Conservation (phyloP, 1,140 invertebrate genomes). For the Meloidogyne chitwoodi region DNA sequence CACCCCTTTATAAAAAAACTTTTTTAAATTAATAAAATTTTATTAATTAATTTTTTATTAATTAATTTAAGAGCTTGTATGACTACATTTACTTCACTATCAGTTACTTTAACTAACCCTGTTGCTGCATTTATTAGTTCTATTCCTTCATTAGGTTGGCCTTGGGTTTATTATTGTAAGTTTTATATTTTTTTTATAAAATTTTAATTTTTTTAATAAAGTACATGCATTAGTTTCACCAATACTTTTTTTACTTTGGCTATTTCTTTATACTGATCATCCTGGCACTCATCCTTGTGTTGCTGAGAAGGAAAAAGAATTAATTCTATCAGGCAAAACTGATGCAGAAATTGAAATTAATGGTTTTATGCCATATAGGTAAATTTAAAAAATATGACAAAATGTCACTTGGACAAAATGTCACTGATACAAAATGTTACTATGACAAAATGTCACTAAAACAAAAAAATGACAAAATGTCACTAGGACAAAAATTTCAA, state of each 20-base stretch:
- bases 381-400: background rate
- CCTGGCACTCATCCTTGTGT: slow-evolving; percentile 35
- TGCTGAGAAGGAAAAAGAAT: slow-evolving; percentile 5
- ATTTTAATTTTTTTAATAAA: background rate
- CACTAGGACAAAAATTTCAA: too few species aligned
- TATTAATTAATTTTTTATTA: too few species aligned
- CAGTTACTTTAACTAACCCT: slow-evolving; percentile 20
- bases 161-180: slow-evolving; percentile 9
- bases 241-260: slow-evolving; percentile 24
- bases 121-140: slow-evolving; percentile 21
- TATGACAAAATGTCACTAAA: slow-evolving; percentile 5
- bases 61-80: slow-evolving; percentile 19
- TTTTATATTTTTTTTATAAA: background rate
- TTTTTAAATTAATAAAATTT: too few species aligned
- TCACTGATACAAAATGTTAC: too few species aligned
- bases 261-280: slow-evolving; percentile 35
- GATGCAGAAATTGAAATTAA: slow-evolving; percentile 24
- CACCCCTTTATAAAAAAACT: too few species aligned
- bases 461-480: too few species aligned
- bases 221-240: slow-evolving; percentile 11
- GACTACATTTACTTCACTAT: slow-evolving; percentile 17
- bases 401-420: too few species aligned
- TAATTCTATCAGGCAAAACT: slow-evolving; percentile 29
- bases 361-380: slow-evolving; percentile 34
- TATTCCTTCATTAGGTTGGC: slow-evolving; percentile 30